These are phyloP conservation scores for Geodia barretti DNA, from an alignment of 37 sponge, comb jelly and placozoan genomes.

Conservation along the genomic window DNA sequence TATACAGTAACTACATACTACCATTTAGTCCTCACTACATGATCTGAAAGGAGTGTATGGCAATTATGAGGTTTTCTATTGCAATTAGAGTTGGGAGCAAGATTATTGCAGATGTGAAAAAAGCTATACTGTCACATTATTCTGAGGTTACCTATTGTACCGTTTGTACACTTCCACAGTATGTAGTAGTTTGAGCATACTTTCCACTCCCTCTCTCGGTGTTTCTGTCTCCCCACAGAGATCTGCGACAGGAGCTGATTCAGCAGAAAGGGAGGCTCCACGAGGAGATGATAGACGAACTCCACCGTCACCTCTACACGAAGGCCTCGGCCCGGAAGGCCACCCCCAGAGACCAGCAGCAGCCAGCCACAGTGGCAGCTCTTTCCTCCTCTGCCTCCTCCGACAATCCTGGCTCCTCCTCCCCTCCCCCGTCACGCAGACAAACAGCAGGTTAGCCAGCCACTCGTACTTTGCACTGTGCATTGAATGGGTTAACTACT, in stretches of 20 bases:
- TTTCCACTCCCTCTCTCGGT: not conserved
- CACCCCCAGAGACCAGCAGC: not conserved
- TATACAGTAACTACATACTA: not conserved
- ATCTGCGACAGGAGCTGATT: slow-evolving; percentile 63
- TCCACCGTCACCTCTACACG: slow-evolving; percentile 75
- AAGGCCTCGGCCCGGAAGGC: slow-evolving; percentile 46
- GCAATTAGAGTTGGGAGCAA: too few species aligned
- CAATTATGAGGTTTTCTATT: too few species aligned
- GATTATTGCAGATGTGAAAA: too few species aligned
- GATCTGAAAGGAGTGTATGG: too few species aligned
- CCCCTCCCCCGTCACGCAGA: not conserved
- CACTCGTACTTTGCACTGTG: not conserved
- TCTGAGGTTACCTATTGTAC: too few species aligned
- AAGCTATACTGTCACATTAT: too few species aligned
- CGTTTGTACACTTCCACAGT: too few species aligned
- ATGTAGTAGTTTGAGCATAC: too few species aligned
- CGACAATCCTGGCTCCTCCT: not conserved
- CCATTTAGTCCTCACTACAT: not conserved
- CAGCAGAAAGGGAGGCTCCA: slow-evolving; percentile 58
- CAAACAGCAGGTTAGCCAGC: not conserved
- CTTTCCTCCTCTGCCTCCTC: not conserved
- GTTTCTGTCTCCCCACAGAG: too few species aligned
- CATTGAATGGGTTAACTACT: not conserved
- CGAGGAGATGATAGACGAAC: slow-evolving; percentile 78
- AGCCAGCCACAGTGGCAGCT: not conserved